Percentiles rank a stretch among this genome's conserved stretches.
Evolutionary conservation across 2,113 vertebrate genomes (phyloP).

Genomic region (Pluvialis apricaria): DNA sequence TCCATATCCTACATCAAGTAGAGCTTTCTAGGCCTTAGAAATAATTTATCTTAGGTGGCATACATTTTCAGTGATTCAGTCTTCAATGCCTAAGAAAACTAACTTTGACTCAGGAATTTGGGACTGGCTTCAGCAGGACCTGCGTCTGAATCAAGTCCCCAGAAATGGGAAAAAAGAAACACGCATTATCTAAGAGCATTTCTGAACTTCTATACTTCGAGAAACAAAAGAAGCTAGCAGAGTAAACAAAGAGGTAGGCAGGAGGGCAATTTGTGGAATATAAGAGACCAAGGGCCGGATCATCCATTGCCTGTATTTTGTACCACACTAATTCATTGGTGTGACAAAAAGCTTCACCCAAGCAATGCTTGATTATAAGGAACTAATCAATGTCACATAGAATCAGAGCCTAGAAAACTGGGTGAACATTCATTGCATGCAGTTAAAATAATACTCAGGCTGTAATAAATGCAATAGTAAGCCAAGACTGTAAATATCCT

Average conservation of each 20-base stretch:
- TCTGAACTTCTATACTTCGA: background rate
- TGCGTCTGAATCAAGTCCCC: background rate
- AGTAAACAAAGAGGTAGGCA: background rate
- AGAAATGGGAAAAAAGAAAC: background rate
- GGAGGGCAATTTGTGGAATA: background rate
- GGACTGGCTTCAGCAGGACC: background rate
- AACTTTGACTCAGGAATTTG: background rate
- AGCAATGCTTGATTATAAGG: background rate
- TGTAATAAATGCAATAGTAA: background rate
- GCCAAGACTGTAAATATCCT: background rate
- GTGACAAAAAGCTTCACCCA: background rate
- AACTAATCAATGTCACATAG: background rate
- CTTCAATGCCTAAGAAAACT: background rate
- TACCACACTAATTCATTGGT: background rate
- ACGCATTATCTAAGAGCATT: background rate
- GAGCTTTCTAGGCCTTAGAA: background rate
- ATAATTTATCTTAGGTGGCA: background rate
- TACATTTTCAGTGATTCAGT: background rate
- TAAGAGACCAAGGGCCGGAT: background rate
- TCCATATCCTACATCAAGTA: background rate
- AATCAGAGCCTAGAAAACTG: background rate
- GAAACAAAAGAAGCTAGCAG: background rate
- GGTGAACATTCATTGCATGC: background rate
- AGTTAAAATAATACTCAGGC: background rate
- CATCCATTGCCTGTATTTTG: background rate